A percentile compares a stretch with the other conserved stretches of the same genome.
Evolutionary conservation across 2,797 vertebrate species (phyloP).

Genomic region (Pristis pectinata): DNA sequence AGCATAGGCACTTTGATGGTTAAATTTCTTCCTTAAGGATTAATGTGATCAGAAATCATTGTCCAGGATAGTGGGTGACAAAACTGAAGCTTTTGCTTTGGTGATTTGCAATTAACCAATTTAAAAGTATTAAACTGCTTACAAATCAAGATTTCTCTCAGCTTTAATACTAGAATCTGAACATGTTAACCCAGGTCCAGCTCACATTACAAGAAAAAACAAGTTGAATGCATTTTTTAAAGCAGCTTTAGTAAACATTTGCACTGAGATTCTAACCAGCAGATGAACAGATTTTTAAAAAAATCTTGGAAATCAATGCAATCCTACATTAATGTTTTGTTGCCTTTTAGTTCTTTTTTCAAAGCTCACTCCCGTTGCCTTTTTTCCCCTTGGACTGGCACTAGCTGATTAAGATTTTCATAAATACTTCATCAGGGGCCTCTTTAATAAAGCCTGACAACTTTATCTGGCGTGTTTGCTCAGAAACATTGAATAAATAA

Average conservation of each 20-base stretch:
- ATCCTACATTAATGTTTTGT: constrained; percentile 31
- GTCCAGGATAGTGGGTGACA: neutral
- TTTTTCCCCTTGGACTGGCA: constrained; percentile 29
- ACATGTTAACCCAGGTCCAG: neutral
- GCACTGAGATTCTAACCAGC: neutral
- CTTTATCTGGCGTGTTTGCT: constrained; percentile 38
- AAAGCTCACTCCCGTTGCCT: constrained; percentile 1
- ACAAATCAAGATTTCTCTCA: neutral
- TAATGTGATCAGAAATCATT: neutral
- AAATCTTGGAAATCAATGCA: constrained; percentile 31
- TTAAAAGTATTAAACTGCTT: neutral
- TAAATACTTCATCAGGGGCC: constrained; percentile 38
- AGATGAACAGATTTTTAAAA: neutral
- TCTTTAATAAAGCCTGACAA: constrained; percentile 39
- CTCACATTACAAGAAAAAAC: neutral
- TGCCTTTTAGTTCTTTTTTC: constrained; percentile 30
- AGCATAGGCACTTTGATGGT: neutral
- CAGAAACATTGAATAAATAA: constrained; percentile 39
- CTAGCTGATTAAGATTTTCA: constrained; percentile 38
- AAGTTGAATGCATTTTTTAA: neutral
- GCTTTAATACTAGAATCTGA: neutral
- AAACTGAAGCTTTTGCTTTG: constrained; percentile 17
- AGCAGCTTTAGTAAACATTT: neutral
- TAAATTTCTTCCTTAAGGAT: neutral
- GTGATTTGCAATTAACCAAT: neutral